Evolutionary conservation across 2,797 vertebrate genomes (phyloP).

Genomic region (Cossypha niveicapilla): DNA sequence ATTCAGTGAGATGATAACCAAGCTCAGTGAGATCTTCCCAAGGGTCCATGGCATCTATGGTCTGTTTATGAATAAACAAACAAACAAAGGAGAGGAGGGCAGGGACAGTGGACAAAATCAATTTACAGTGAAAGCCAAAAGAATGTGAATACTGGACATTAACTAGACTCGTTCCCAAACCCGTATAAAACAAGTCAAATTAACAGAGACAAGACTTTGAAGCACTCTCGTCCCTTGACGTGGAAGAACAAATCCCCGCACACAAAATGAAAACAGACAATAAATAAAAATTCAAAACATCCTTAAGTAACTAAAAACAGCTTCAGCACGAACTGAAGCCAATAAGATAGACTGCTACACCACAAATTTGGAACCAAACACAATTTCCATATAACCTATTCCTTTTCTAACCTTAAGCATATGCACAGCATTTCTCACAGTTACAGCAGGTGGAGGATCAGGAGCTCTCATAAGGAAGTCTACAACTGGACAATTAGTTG

Average conservation of each 20-base stretch:
- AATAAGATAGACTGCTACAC: not conserved
- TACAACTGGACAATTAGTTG: conserved; percentile 80
- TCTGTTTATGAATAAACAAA: conserved; percentile 65
- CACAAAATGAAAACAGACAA: not conserved
- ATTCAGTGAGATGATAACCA: conserved; percentile 89
- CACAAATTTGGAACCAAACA: not conserved
- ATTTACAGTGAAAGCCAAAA: not conserved
- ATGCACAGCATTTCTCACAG: conserved; percentile 86
- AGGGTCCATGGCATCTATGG: conserved; percentile 90
- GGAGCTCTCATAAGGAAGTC: conserved; percentile 93
- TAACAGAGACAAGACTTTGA: not conserved
- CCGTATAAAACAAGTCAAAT: not conserved
- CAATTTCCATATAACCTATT: not conserved
- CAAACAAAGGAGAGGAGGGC: accelerated
- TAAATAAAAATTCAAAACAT: not conserved
- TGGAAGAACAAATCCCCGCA: not conserved
- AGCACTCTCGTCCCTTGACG: not conserved
- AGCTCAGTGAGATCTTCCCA: conserved; percentile 91
- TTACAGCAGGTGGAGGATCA: conserved; percentile 85
- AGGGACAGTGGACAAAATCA: not conserved
- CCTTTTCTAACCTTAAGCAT: conserved; percentile 86
- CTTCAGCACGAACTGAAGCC: not conserved
- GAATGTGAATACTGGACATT: not conserved
- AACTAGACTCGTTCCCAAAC: not conserved
- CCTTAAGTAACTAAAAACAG: not conserved